Base-by-base conservation (phyloP, 1,140 invertebrate species). In the Atta colombica region DNA sequence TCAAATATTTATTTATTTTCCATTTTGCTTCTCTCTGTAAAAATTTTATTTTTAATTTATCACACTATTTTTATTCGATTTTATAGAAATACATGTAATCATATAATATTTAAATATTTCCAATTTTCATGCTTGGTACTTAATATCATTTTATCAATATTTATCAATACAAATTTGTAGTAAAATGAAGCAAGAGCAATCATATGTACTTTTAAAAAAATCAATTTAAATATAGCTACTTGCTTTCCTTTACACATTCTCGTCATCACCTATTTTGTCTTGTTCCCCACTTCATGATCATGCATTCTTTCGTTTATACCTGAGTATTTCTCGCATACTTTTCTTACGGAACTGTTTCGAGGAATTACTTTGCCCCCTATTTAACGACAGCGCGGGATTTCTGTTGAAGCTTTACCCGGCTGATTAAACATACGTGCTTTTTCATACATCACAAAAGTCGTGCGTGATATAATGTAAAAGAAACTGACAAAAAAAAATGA, bases 191-290 rank as follows among this genome's bases (percentile, higher is more conserved):
- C 8, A 45, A 68, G 63, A 1, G 49, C 18, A 0, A 78, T 51
- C 6, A 31, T 18, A 77, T 18, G 10, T 63, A 2, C 68, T 77
- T 28, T 16, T 21, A 12, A 51, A 74, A 10, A 51, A 74, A 10
- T 28, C 28, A 72, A n/a, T 35, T 10, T 88, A 90, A 90, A 90
- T 90, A 90, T 88, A 91, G 87, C 74, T 87, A 68, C 61, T 77
- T 85, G 51, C 60, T 86, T 85, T 82, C 49, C 85, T 82, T 77
- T 28, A 61, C 58, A 61, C 35, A 39, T 77, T 53, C 21, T 53
- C 65, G 63, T 49, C 63, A 45, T 84, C 74, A 45, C 39, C 60
- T 55, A 86, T 75, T 89, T 89, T 80, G 53, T 82, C 66, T 66
- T 58, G 35, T 53, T 77, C 53, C 45, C 53, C 14, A 61, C 25